A percentile compares a stretch with the other conserved stretches of the same genome.
phyloP scores from a whole-genome alignment of 2,113 vertebrate genomes.

The Eublepharis macularius region DNA sequence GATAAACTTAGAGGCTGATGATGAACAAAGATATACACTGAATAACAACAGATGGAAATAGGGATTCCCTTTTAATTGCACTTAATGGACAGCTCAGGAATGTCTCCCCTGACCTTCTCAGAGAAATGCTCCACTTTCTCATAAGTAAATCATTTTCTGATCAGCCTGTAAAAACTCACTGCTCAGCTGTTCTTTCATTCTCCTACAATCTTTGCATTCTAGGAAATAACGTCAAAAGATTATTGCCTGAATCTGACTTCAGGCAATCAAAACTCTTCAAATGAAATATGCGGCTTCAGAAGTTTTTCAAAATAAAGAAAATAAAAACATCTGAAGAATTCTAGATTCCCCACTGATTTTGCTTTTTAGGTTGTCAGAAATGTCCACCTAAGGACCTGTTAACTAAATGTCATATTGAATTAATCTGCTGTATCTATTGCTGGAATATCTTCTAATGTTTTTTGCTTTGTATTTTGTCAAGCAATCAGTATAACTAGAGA shows the following conservation, averaged over 20 bases:
- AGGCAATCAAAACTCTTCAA: slow-evolving; percentile 1
- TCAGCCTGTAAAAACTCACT: background rate
- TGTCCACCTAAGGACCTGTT: background rate
- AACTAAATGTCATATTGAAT: background rate
- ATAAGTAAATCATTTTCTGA: background rate
- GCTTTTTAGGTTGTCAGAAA: background rate
- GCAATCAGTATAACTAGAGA: background rate
- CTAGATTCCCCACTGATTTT: background rate
- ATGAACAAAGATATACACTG: background rate
- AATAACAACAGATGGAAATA: background rate
- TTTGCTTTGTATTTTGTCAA: background rate
- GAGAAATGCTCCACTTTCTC: background rate
- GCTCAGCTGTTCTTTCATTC: background rate
- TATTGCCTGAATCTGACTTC: slow-evolving; percentile 12
- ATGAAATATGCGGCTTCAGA: background rate
- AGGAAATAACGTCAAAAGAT: background rate
- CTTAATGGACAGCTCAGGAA: background rate
- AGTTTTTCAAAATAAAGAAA: background rate
- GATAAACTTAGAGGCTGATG: background rate
- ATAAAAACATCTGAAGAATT: background rate
- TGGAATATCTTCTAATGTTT: slow-evolving; percentile 9
- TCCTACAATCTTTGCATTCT: background rate
- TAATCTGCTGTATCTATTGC: background rate
- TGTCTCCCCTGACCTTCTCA: background rate
- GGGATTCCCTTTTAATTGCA: background rate